phyloP scores from a whole-genome alignment of 2,797 vertebrate species.

The Epinephelus awoara region DNA sequence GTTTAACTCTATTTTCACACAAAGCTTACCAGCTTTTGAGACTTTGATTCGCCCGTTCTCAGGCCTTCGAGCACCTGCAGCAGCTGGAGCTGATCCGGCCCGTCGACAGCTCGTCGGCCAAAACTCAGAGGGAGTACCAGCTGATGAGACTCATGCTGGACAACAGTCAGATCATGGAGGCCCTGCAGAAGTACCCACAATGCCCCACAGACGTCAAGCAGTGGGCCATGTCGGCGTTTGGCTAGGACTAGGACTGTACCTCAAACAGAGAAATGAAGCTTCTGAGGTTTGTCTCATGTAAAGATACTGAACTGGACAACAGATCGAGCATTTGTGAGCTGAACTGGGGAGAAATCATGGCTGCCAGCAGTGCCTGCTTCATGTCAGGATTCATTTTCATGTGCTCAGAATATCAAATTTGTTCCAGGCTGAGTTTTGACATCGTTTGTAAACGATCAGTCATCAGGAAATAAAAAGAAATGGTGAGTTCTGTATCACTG shows the following conservation, averaged over 20 bases:
- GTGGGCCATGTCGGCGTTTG: slow-evolving; percentile 91
- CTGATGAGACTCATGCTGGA: slow-evolving; percentile 93
- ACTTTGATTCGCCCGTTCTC: background rate
- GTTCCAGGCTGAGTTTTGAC: background rate
- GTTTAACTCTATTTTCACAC: too few relatives aligned
- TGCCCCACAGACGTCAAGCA: slow-evolving; percentile 95
- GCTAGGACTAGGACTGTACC: slow-evolving; percentile 29
- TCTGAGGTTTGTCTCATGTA: background rate
- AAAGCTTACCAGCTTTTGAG: background rate
- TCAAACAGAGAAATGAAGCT: background rate
- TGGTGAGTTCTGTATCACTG: background rate
- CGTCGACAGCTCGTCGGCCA: slow-evolving; percentile 82
- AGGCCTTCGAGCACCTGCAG: slow-evolving; percentile 92
- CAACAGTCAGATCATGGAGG: slow-evolving; percentile 94
- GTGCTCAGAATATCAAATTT: background rate
- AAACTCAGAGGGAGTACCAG: slow-evolving; percentile 91
- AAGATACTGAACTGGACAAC: background rate
- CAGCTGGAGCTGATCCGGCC: slow-evolving; percentile 91
- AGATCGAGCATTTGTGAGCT: background rate
- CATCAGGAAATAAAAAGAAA: background rate
- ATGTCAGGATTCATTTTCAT: background rate
- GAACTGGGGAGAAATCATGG: background rate
- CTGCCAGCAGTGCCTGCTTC: background rate
- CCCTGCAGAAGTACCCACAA: slow-evolving; percentile 94
- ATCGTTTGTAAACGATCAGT: background rate